Base-by-base conservation (phyloP, 92 coral and sea anemone genomes). In the Siderastrea siderea region DNA sequence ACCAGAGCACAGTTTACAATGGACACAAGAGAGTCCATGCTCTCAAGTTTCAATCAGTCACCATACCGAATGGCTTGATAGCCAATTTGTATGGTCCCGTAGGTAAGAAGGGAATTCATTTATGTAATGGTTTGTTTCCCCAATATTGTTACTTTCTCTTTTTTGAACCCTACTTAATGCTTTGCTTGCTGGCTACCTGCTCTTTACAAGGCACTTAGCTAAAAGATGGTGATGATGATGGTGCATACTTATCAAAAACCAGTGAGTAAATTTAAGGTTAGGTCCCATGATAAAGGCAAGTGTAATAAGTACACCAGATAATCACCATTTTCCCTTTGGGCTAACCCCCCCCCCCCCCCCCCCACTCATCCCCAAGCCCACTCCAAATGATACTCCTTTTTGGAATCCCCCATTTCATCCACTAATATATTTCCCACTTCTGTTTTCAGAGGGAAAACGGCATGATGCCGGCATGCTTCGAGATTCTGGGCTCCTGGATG, bases 401-500 rank as follows among this genome's bases (percentile, higher is more conserved):
- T 26, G 38, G 38, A 26, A 26, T 26, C 38, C 38, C 38, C 38
- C 38, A 26, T 26, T 26, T 26, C 38, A 26, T 26, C 38, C 38
- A 26, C 38, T 26, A 26, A 26, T 26, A 26, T 26, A 26, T 26
- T 26, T 26, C 38, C 38, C 38, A 26, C 38, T 26, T 26, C 38
- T 26, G 38, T 26, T 74, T 74, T 74, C 78, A 74, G 78, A 74
- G 68, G 78, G 78, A 3, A 74, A 74, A 15, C 7, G 78, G 55
- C 78, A 74, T 54, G 78, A 74, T 74, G 59, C 82, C 4, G 79
- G 74, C 14, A 84, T 84, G 71, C 79, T 84, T n/a, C 10, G 70
- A 84, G 82, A 84, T 38, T 84, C 88, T 53, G 88, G 88, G 74
- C 88, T 84, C 44, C 68, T 75, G 61, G 47, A 54, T 16, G 71